These are phyloP conservation scores for Alethe diademata DNA, from an alignment of 2,113 vertebrate species.

Conservation along the genomic window DNA sequence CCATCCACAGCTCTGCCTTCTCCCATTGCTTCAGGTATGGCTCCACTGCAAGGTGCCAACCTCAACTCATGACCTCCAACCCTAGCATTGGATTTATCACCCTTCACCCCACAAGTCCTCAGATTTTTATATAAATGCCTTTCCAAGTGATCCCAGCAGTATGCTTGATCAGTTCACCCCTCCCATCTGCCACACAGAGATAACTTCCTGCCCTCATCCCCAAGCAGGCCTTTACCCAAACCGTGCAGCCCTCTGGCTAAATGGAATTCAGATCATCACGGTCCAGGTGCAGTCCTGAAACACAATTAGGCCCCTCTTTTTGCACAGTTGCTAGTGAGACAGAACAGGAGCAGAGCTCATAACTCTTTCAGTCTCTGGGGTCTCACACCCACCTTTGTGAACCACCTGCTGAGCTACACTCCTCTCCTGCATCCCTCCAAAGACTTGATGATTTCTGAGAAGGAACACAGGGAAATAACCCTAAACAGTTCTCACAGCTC, in stretches of 20 bases:
- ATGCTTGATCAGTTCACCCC: background rate
- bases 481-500: background rate
- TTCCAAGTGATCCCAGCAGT: background rate
- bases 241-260: background rate
- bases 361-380: background rate
- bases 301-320: background rate
- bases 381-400: background rate
- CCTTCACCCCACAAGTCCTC: background rate
- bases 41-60: background rate
- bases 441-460: background rate
- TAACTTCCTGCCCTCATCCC: background rate
- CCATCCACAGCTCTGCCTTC: background rate
- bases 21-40: fast-evolving
- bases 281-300: background rate
- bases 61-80: background rate
- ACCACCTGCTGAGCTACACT: background rate
- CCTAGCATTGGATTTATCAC: background rate
- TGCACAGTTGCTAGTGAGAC: background rate
- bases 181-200: background rate
- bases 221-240: background rate
- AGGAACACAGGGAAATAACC: background rate
- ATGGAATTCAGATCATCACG: background rate
- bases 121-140: background rate
- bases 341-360: background rate
- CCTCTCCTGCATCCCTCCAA: background rate